These are phyloP conservation scores for Caranx melampygus DNA, from an alignment of 2,113 vertebrate species.

Conservation along the genomic window DNA sequence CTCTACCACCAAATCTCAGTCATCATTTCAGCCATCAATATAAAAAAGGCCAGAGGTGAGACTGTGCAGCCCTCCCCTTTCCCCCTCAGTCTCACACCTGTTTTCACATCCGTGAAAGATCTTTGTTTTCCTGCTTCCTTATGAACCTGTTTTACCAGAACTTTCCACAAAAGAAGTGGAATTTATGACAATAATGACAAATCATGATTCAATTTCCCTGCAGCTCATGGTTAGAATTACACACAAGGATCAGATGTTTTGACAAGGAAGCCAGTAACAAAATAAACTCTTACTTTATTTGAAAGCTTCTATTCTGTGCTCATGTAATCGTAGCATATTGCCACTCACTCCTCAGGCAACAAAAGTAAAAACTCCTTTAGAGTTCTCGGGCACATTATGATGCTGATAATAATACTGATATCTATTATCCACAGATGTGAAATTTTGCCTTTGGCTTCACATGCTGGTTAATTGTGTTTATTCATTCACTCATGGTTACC, in stretches of 20 bases:
- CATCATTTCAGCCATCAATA: too few species aligned
- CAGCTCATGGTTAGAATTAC: constrained; percentile 11
- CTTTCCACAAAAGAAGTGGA: neutral
- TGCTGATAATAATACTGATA: too few species aligned
- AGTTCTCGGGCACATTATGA: too few species aligned
- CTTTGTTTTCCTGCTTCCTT: neutral
- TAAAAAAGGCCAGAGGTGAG: too few species aligned
- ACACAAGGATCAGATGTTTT: neutral
- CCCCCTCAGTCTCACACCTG: too few species aligned
- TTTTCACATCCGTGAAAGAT: neutral
- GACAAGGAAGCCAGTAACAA: neutral
- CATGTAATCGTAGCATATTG: neutral
- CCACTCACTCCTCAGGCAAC: neutral
- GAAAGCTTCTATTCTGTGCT: neutral
- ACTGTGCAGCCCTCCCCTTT: too few species aligned
- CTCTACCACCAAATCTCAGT: too few species aligned
- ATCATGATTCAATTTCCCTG: neutral
- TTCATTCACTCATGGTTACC: too few species aligned
- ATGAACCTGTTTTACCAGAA: constrained; percentile 24
- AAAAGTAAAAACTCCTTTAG: neutral
- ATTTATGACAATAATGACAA: neutral
- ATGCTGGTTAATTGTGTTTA: too few species aligned
- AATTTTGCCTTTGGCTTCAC: too few species aligned
- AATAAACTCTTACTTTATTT: constrained; percentile 6
- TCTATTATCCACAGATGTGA: too few species aligned